Base-by-base conservation (phyloP, 2,888 invertebrate species). In the Stenchaetothrips biformis region DNA sequence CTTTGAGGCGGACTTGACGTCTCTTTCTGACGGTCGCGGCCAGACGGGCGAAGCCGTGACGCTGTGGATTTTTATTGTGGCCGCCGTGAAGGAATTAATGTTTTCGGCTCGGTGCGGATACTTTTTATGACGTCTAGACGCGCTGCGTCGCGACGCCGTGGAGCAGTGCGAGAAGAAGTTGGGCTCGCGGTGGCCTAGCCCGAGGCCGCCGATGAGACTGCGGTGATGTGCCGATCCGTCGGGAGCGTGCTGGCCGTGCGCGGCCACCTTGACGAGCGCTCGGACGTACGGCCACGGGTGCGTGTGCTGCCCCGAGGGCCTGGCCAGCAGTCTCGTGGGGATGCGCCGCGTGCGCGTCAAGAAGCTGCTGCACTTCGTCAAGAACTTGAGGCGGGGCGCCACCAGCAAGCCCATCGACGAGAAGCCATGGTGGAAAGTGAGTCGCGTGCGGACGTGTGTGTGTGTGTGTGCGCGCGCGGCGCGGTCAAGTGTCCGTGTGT, bases 381-480 rank as follows among this genome's bases (percentile, higher is more conserved):
- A 74, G 67, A 74, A 25, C 25, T 25, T 74, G 67, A n/a, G 67
- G 21, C 67, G 67, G 8, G 67, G 67, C 25, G 67, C 53, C 53
- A 13, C 21, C 67, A 74, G 9, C 67, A 74, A 74, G 67, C 8
- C 67, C 67, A 21, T 74, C 67, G 67, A 21, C 67, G 67, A 74
- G 21, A 74, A 21, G 67, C 67, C 67, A 74, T 74, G 67, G 67
- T 74, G 67, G 67, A 74, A 74, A 74, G 67, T 74, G 67, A 74
- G 67, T 74, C 25, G 37, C 1, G 37, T 18, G 9, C 53, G 11
- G 2, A 53, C 11, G 53, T 3, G 53, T 7, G 53, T 53, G 53
- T 13, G 49, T 49, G 11, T 53, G 53, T 53, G 53, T 53, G 11
- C 3, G 13, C 18, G 53, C 18, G 4, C 18, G 53, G 18, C 53